phyloP scores from a whole-genome alignment of 1,140 invertebrate genomes.

The Temnothorax nylanderi region DNA sequence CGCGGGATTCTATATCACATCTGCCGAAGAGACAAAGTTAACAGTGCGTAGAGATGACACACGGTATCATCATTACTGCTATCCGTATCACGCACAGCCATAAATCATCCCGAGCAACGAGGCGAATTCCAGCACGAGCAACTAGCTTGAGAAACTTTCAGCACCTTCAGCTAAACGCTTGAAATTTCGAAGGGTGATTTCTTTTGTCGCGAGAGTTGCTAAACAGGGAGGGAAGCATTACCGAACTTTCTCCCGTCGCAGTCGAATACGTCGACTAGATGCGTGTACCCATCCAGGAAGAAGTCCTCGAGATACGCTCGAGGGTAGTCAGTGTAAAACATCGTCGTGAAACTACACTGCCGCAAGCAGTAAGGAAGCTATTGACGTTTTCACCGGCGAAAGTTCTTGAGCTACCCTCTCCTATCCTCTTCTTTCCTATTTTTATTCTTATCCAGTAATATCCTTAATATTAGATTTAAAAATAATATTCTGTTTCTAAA shows the following conservation, averaged over 20 bases:
- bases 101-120: conserved; percentile 25
- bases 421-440: neutral
- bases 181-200: conserved; percentile 50
- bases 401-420: neutral
- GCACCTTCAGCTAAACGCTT: conserved; percentile 24
- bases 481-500: neutral
- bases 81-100: neutral
- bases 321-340: conserved; percentile 52
- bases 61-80: neutral
- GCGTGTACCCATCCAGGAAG: conserved; percentile 51
- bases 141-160: conserved; percentile 35
- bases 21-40: neutral
- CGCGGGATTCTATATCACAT: neutral
- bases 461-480: neutral
- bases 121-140: conserved; percentile 22
- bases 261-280: conserved; percentile 21
- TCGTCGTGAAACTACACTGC: conserved; percentile 30
- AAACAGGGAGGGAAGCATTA: conserved; percentile 10
- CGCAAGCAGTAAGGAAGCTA: conserved; percentile 5
- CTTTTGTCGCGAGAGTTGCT: conserved; percentile 38
- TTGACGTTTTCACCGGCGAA: conserved; percentile 25
- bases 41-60: neutral
- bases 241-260: conserved; percentile 33
- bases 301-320: conserved; percentile 56
- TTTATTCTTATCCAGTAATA: neutral